Base-by-base conservation (phyloP, 2,888 invertebrate species). In the Arrhopalites spinosus region DNA sequence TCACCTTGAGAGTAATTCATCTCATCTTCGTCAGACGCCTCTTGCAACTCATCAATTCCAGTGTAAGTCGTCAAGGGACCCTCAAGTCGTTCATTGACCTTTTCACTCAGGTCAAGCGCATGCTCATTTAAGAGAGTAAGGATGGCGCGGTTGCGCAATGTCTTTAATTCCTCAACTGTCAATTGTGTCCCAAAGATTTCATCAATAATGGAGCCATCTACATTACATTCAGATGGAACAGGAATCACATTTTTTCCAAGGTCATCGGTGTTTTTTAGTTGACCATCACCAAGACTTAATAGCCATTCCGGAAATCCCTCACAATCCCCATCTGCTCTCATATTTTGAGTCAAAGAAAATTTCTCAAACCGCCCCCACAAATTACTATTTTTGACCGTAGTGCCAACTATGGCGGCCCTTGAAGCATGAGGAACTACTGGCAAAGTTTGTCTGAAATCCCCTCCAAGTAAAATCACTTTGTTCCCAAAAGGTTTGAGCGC, bases 391-490 rank as follows among this genome's bases (percentile, higher is more conserved):
- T 78, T 79, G 0, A 78, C 23, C 23, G 73, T 68, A 5, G 70
- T 61, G 43, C 77, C 73, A 25, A 78, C 66, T n/a, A 77, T 73
- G 7, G 23, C 43, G 7, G 72, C 50, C 5, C 73, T 47, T 29
- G 25, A 25, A n/a, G 74, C 80, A 66, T 72, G 64, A 20, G 43
- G 64, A 23, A 81, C 75, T 0, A 81, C 79, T 1, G 79, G 78
- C 3, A 80, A 61, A 20, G 50, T 27, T 70, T 81, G 81, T 29
- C 79, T 56, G 61, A 80, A 81, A 70, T 81, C 81, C 7, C 81
- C 80, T 13, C 77, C 75, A 25, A 81, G 53, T 20, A 81, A 56
- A 13, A 81, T 50, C 7, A 79, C 64, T 23, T 78, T 79, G 0
- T 80, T 80, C 20, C 80, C 82, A 71, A 82, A 79, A 2, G 77